Evolutionary conservation across 2,113 vertebrate genomes (phyloP).

Genomic region (Mormyrus iriodes): DNA sequence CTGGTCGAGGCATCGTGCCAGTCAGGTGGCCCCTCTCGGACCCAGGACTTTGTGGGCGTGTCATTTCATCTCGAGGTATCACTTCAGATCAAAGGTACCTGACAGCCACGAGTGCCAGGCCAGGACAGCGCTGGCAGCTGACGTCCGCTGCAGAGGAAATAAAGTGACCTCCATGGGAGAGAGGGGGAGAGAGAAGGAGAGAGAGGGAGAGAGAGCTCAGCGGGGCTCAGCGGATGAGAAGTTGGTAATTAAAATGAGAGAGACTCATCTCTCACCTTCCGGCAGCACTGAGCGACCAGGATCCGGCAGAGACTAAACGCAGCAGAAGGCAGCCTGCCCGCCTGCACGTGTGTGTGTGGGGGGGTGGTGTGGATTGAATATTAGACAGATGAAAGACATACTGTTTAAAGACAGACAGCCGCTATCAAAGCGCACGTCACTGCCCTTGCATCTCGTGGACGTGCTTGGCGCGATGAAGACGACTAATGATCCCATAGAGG

Average conservation of each 20-base stretch:
- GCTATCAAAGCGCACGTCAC: conserved; percentile 3
- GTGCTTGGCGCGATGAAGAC: neutral
- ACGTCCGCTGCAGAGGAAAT: neutral
- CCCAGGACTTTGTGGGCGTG: neutral
- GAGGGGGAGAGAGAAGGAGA: neutral
- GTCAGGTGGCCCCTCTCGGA: neutral
- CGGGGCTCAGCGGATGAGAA: neutral
- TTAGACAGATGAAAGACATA: conserved; percentile 2
- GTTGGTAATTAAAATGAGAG: conserved; percentile 5
- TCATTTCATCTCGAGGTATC: neutral
- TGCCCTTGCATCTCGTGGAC: neutral
- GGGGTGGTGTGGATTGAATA: neutral
- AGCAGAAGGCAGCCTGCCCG: neutral
- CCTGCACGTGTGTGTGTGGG: neutral
- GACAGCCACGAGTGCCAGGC: neutral
- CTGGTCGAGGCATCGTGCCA: neutral
- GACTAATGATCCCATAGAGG: neutral
- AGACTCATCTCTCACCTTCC: conserved; percentile 7
- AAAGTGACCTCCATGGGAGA: neutral
- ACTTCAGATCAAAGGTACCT: neutral
- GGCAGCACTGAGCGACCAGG: neutral
- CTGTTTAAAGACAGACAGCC: conserved; percentile 12
- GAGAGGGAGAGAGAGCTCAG: neutral
- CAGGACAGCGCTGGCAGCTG: neutral
- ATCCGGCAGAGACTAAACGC: neutral